A percentile compares a stretch with the other conserved stretches of the same genome.
phyloP scores from a whole-genome alignment of 2,113 vertebrate species.

The Triplophysa dalaica region DNA sequence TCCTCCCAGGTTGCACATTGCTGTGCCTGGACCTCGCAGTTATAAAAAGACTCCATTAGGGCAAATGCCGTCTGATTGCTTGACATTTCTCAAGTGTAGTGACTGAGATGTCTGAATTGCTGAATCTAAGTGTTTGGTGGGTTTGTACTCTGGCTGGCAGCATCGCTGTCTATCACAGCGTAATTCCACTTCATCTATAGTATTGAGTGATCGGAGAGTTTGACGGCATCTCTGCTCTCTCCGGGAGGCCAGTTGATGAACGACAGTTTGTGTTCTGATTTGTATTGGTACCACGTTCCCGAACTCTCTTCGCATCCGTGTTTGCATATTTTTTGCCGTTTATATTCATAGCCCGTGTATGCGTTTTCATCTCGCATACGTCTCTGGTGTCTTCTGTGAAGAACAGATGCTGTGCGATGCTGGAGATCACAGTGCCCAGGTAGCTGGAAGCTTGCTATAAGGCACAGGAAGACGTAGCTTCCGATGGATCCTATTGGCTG shows the following conservation, averaged over 20 bases:
- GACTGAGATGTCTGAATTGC: conserved; percentile 51
- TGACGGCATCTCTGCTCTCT: not conserved
- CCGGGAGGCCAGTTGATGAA: conserved; percentile 6
- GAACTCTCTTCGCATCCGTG: not conserved
- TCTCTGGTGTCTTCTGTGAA: conserved; percentile 28
- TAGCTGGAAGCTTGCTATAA: conserved; percentile 40
- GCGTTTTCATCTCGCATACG: not conserved
- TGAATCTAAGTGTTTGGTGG: conserved; percentile 53
- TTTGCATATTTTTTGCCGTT: conserved; percentile 16
- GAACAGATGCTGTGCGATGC: conserved; percentile 37
- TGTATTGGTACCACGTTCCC: not conserved
- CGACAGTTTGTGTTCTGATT: not conserved
- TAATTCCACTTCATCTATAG: conserved; percentile 28
- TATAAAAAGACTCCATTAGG: conserved; percentile 41
- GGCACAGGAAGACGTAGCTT: conserved; percentile 28
- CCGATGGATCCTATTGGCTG: conserved; percentile 31
- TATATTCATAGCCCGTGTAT: not conserved
- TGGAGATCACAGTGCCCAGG: conserved; percentile 33
- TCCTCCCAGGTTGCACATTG: conserved; percentile 8
- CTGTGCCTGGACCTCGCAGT: not conserved
- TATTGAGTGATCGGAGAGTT: conserved; percentile 12
- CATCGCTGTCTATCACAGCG: conserved; percentile 43
- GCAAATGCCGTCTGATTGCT: conserved; percentile 60
- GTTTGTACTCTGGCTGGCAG: conserved; percentile 35
- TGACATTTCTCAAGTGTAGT: conserved; percentile 50